Percentiles rank a stretch among this genome's conserved stretches.
phyloP scores from a whole-genome alignment of 2,888 invertebrate species.

The Notodonta ziczac region DNA sequence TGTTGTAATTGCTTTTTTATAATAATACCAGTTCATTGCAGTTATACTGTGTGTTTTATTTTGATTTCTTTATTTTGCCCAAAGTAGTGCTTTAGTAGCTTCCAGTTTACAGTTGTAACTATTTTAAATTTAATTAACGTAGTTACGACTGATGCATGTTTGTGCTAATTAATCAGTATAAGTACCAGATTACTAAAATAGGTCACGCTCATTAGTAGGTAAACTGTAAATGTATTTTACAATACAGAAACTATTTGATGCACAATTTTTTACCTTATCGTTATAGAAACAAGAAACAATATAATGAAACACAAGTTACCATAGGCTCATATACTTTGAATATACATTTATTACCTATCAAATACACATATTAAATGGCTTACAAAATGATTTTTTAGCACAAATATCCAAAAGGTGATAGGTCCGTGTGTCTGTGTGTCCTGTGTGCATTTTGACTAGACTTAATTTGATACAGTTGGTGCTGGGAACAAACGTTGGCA shows the following conservation, averaged over 20 bases:
- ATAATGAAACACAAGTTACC: too few species aligned
- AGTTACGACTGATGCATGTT: constrained; percentile 64
- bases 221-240: background rate
- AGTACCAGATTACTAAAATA: constrained; percentile 14
- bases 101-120: constrained; percentile 45
- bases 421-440: constrained; percentile 60
- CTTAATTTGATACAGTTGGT: constrained; percentile 70
- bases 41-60: constrained; percentile 88
- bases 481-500: constrained; percentile 69
- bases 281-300: too few species aligned
- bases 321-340: too few species aligned
- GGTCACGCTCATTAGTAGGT: constrained; percentile 1
- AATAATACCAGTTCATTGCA: constrained; percentile 90
- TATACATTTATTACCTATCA: too few species aligned
- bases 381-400: constrained; percentile 58
- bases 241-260: background rate
- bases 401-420: constrained; percentile 66
- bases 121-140: constrained; percentile 48
- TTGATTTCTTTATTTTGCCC: constrained; percentile 72
- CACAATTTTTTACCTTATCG: background rate
- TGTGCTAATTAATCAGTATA: constrained; percentile 67
- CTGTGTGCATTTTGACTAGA: constrained; percentile 58
- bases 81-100: constrained; percentile 67
- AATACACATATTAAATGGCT: too few species aligned
- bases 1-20: constrained; percentile 90